Base-by-base conservation (phyloP, 2,888 invertebrate species). In the Trisateles emortualis region DNA sequence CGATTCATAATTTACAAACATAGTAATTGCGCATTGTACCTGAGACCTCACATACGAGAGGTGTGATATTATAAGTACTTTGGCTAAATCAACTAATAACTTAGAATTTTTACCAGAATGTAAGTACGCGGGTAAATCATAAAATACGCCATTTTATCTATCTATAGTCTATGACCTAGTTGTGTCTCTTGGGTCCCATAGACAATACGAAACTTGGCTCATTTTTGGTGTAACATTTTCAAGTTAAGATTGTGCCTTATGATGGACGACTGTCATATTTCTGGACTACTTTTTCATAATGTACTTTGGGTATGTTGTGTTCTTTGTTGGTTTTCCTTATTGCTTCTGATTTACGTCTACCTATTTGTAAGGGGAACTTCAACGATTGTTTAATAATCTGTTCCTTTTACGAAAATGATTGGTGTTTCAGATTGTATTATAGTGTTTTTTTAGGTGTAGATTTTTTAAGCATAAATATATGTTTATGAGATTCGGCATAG, bases 241-340 rank as follows among this genome's bases (percentile, higher is more conserved):
- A 42, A 54, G 49, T 57, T 53, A 14, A 56, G 53, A 71, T 71
- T 57, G 38, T 38, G 19, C 6, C 30, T 22, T 30, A 38, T 64
- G 61, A 71, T 40, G 26, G 22, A 69, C 26, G 33, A 41, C 9
- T 35, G 29, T 52, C 54, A 69, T 71, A 46, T 59, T 56, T 70
- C 46, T 53, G 2, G n/a, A 59, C 46, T 26, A 39, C 48, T 59
- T 62, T 41, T 43, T 66, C 52, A 41, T 54, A 48, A 46, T 58
- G 24, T 40, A 22, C 9, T 29, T 22, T 14, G 35, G 26, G 8
- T 8, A 39, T 60, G 24, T 39, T 13, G 50, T 54, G 43, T 56
- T 47, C 44, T n/a, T 10, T 29, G 63, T 55, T 55, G 24, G 52
- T 52, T 56, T 41, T 29, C 11, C 30, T 52, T 8, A 22, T 40